These are phyloP conservation scores for Zeus faber DNA, from an alignment of 2,113 vertebrate genomes.

Conservation along the genomic window DNA sequence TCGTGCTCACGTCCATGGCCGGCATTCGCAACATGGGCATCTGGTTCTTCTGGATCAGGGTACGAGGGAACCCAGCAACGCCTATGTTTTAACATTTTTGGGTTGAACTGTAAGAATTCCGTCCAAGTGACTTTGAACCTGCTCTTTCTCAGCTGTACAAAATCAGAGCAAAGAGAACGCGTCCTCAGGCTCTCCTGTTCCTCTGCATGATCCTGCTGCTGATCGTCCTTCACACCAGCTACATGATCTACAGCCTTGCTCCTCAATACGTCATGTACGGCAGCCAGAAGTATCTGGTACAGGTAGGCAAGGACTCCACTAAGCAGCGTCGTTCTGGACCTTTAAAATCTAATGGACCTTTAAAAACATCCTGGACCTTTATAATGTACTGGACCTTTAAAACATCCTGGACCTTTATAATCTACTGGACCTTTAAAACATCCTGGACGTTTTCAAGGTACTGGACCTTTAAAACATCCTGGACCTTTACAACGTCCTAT, in stretches of 20 bases:
- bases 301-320: constrained; percentile 73
- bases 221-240: constrained; percentile 95
- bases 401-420: no score
- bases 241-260: constrained; percentile 98
- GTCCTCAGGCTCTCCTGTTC: constrained; percentile 94
- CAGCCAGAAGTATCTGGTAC: constrained; percentile 91
- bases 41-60: constrained; percentile 99
- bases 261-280: constrained; percentile 99
- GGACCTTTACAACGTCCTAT: no score
- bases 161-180: constrained; percentile 89
- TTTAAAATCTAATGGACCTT: no score
- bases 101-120: no score
- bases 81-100: no score
- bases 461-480: no score
- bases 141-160: constrained; percentile 85
- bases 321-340: no score
- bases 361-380: no score
- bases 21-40: constrained; percentile 97
- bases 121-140: no score
- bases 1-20: constrained; percentile 97
- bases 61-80: constrained; percentile 56
- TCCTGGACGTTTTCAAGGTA: no score
- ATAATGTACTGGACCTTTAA: no score
- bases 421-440: no score
- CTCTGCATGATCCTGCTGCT: constrained; percentile 97